Base-by-base conservation (phyloP, 2,113 vertebrate genomes). In the Mionectes macconnelli region DNA sequence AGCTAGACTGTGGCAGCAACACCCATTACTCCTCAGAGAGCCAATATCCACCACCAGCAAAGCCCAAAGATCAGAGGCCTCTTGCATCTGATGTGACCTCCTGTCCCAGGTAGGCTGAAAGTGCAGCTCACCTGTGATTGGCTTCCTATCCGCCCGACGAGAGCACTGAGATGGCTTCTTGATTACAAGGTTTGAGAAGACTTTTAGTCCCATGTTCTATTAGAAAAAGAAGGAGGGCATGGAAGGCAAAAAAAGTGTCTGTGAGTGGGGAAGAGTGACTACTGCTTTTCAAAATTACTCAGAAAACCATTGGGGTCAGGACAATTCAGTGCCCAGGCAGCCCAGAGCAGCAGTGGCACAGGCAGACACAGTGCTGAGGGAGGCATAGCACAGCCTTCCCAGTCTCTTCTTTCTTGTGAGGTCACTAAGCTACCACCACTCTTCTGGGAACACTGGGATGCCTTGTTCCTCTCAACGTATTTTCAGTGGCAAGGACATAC, bases 191-290 rank as follows among this genome's bases (percentile, higher is more conserved):
- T 98, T 97, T 45, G 93, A 96, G 84, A 97, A 90, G 74, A 97
- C 75, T 94, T 98, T 98, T 95, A 98, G 84, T 25, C 97, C 96
- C 88, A 93, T 69, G 5, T 72, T 89, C 97, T 98, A 9, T 91
- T 5, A 78, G 18, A 52, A 84, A 80, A 68, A 89, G 56, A 95
- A 84, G 16, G 33, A 83, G 67, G 9, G 12, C 4, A 79, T 31
- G 27, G 50, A 37, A 50, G 23, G 33, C 9, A 93, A 63, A 91
- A 91, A 83, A 79, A 70, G 12, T 7, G 2, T 45, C 39, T 78
- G 63, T 94, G 30, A 95, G 11, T 47, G 8, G 21, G 11, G 19
- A 91, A 81, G 14, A 44, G 22, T 1, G 2, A 56, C 30, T 42
- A 21, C 30, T 67, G 27, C 33, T 72, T 21, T 92, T 70, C 80